These are phyloP conservation scores for Baryphthengus martii DNA, from an alignment of 2,113 vertebrate genomes.

Conservation along the genomic window DNA sequence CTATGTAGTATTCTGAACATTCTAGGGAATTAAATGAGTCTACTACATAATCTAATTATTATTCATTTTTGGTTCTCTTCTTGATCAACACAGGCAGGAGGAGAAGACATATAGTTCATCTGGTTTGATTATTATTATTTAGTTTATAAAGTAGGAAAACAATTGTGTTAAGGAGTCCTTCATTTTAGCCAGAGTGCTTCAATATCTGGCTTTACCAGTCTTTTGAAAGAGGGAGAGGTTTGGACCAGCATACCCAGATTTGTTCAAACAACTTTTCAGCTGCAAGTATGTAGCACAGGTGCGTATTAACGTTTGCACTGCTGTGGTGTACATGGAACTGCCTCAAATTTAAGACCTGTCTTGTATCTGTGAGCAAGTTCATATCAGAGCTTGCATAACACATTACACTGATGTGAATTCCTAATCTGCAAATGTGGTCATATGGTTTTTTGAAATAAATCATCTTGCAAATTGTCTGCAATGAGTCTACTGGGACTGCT, in stretches of 20 bases:
- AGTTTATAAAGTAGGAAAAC: not conserved
- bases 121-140: conserved; percentile 7
- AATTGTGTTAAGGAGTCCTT: not conserved
- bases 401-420: not conserved
- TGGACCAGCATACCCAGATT: not conserved
- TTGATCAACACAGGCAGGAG: not conserved
- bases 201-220: not conserved
- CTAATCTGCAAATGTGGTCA: not conserved
- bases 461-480: not conserved
- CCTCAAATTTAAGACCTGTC: not conserved
- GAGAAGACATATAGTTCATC: not conserved
- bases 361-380: not conserved
- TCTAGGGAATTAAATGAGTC: conserved; percentile 19
- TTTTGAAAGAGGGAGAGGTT: not conserved
- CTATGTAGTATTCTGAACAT: not conserved
- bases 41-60: conserved; percentile 15
- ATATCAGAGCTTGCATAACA: not conserved
- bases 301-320: not conserved
- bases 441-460: conserved; percentile 3
- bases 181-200: not conserved
- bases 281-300: not conserved
- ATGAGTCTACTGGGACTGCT: not conserved
- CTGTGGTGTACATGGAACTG: not conserved
- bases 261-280: not conserved
- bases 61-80: not conserved